Evolutionary conservation across 2,113 vertebrate species (phyloP), one percentile per base, ranked within the genome.

Genomic region (Speoplatyrhinus poulsoni): DNA sequence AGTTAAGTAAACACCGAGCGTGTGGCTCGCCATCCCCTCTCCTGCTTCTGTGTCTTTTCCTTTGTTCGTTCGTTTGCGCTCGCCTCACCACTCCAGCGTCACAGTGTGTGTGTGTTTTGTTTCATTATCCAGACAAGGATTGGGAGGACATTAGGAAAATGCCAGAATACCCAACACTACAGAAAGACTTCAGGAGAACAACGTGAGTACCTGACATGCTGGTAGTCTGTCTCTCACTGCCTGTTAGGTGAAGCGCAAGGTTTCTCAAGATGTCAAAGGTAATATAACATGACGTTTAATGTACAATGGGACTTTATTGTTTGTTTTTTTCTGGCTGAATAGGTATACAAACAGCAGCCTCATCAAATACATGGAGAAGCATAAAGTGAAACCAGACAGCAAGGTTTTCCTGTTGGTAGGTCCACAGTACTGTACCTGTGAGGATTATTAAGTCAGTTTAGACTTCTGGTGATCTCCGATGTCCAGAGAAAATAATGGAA

Each of bases 331-430:
- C 12, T 76, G 1, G 1, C 77, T 77, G 81, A 80, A 68, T 92
- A 99, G 98, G 79, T 98, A 99, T 56, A 96, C 96, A 91, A 99
- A 96, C 87, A 99, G 98, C 90, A 99, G 96, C 91, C 93, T 99
- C 85, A 97, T 98, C 88, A 99, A 99, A 91, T 99, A 99, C 86
- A 99, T 99, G 98, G 98, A 99, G 90, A 99, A 99, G 85, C 98
- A 99, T 88, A 99, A 99, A 93, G 98, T 99, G 62, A 99, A 99
- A 88, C 96, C 97, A 46, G 98, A 99, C 94, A 99, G 98, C 93
- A 99, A 98, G 83, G 97, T 99, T 55, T 99, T 99, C 86, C 91
- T 98, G 72, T 79, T 99, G 97, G 98, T 98, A 92, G 19, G 85
- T 77, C 0, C 53, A 71, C 57, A 50, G 62, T 19, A 17, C 7